Evolutionary conservation across 2,888 invertebrate genomes (phyloP).

Genomic region (Abscondita cerata): DNA sequence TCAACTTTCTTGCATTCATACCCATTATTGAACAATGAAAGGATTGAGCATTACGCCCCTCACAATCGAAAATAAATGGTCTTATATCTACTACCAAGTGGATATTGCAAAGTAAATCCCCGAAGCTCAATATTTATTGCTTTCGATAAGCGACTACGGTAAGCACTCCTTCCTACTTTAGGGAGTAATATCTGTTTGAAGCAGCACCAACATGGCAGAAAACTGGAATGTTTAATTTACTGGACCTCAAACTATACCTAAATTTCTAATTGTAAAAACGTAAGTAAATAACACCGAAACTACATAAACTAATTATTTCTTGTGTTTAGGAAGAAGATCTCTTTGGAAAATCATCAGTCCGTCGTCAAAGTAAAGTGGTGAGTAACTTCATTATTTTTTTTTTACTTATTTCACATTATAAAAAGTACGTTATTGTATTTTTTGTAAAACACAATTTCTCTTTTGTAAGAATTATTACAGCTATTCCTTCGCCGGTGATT

Average conservation of each 20-base stretch:
- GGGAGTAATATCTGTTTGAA: conserved; percentile 25
- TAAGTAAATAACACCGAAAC: not conserved
- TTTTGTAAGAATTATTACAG: not conserved
- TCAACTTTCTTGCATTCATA: conserved; percentile 13
- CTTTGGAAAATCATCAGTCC: too few relatives aligned
- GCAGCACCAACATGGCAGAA: conserved; percentile 21
- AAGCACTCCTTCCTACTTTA: conserved; percentile 29
- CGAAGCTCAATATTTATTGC: conserved; percentile 46
- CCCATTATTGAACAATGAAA: conserved; percentile 29
- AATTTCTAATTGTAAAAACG: not conserved
- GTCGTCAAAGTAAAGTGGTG: too few relatives aligned
- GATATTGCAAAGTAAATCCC: conserved; percentile 53
- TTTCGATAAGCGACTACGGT: conserved; percentile 32
- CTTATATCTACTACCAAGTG: conserved; percentile 50
- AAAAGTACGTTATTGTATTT: too few relatives aligned
- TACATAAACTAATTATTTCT: too few relatives aligned
- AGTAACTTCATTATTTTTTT: too few relatives aligned
- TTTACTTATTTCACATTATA: too few relatives aligned
- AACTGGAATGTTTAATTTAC: conserved; percentile 24
- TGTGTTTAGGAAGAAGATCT: too few relatives aligned
- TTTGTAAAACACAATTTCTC: too few relatives aligned
- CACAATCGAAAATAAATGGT: conserved; percentile 48
- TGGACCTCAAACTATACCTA: not conserved
- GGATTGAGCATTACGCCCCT: conserved; percentile 41
- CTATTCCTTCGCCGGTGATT: conserved; percentile 3